These are phyloP conservation scores for Nasonia giraulti DNA, from an alignment of 1,140 invertebrate genomes.

Conservation along the genomic window DNA sequence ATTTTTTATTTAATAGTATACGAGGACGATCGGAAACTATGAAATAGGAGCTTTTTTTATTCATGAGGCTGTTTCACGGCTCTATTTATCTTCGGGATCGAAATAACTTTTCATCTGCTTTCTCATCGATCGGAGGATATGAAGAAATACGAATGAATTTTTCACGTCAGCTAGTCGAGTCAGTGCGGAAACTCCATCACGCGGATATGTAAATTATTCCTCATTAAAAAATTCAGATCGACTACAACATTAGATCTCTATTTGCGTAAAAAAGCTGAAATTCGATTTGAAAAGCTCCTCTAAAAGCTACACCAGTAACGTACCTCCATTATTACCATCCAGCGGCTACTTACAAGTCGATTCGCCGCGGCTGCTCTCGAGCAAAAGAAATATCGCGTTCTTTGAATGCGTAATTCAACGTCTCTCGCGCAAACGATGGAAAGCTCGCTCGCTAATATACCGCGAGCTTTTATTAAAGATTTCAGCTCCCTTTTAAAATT, in stretches of 20 bases:
- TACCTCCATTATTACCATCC: not conserved
- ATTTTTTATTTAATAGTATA: too few relatives aligned
- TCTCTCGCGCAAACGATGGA: not conserved
- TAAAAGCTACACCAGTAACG: not conserved
- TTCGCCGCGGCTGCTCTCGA: not conserved
- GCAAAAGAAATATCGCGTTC: not conserved
- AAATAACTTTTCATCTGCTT: slow-evolving; percentile 29
- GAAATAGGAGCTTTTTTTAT: slow-evolving; percentile 1
- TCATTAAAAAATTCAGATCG: not conserved
- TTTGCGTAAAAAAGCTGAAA: too few relatives aligned
- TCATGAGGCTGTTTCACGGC: not conserved
- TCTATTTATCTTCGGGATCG: slow-evolving; percentile 20
- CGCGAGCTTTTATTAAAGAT: slow-evolving; percentile 11
- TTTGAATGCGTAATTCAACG: not conserved
- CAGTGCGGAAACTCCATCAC: not conserved
- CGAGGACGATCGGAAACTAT: not conserved
- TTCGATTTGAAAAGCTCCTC: too few relatives aligned
- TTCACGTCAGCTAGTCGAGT: not conserved
- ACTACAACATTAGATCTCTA: too few relatives aligned
- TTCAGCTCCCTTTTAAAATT: not conserved
- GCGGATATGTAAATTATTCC: not conserved
- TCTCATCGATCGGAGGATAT: slow-evolving; percentile 26
- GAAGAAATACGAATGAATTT: slow-evolving; percentile 6
- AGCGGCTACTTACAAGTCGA: not conserved
- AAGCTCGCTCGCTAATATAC: not conserved